Evolutionary conservation across 2,888 invertebrate genomes (phyloP), one percentile per base, ranked within the genome.

Genomic region (Amblyteles armatorius): DNA sequence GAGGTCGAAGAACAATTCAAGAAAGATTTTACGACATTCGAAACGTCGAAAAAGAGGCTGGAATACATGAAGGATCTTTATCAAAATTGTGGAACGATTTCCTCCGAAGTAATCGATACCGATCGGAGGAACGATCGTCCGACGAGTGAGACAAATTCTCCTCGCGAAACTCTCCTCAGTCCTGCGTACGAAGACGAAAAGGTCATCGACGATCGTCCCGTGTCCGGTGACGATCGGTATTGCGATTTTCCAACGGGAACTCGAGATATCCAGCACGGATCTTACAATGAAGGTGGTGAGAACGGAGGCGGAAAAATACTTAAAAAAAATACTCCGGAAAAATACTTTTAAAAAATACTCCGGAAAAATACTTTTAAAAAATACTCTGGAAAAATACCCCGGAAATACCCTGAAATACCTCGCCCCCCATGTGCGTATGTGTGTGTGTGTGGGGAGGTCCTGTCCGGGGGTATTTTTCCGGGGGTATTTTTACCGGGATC

Each of bases 1-100:
- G 94, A 94, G 88, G 93, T 94, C 77, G 94, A 94, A 78, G 91
- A 94, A 80, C 93, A 94, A 85, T 87, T 95, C 22, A 91, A 94
- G 82, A 91, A 92, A 79, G 94, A 94, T 0, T 94, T 94, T 85
- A 91, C 90, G 40, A 91, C 93, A 87, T 95, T 94, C 77, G 93
- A 93, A 74, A 92, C 90, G 0, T 87, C 94, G 52, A 94, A 94
- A 86, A 92, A 92, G 55, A 94, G 94, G 87, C 90, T 95, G 74
- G 93, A 94, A 86, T 93, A 93, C 72, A 93, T 94, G 94, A 94
- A 94, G 87, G 91, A 92, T 86, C 86, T 94, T 33, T 94, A 94
- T 84, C 89, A 90, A 44, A 89, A 89, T 78, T 87, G 84, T 3
- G 87, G 86, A 33, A 80, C 86, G 9, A 81, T 81, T 19, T 82